Percentiles rank a stretch among this genome's conserved stretches.
Evolutionary conservation across 2,888 invertebrate genomes (phyloP).

Genomic region (Periphyllus acericola): DNA sequence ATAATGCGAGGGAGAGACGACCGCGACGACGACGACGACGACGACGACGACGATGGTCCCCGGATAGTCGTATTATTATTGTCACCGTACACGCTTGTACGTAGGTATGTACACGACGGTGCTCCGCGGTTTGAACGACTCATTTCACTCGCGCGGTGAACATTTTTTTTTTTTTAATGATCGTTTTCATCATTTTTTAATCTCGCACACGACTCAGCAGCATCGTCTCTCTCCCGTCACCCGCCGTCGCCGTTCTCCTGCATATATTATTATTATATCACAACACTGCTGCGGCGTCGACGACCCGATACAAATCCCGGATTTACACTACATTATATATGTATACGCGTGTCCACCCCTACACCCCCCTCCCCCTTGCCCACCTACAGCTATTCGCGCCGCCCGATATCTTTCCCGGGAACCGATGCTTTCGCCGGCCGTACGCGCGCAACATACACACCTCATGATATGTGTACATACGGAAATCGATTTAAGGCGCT

Average conservation of each 20-base stretch:
- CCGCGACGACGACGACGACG: background rate
- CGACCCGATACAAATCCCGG: conserved; percentile 25
- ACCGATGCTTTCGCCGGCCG: background rate
- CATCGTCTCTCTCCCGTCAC: no score
- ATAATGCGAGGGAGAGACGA: background rate
- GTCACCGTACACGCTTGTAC: background rate
- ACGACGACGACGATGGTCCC: background rate
- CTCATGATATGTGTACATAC: no score
- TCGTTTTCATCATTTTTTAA: conserved; percentile 38
- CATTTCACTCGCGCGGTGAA: background rate
- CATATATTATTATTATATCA: background rate
- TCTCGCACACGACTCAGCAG: background rate
- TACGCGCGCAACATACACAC: no score
- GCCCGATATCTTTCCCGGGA: background rate
- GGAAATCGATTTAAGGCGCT: no score
- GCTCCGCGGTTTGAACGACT: conserved; percentile 5
- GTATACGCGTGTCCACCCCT: no score
- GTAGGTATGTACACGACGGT: background rate
- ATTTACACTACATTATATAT: background rate
- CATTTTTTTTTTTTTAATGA: conserved; percentile 28
- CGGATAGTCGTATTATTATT: background rate
- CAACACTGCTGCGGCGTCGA: background rate
- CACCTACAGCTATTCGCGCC: no score
- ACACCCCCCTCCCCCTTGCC: no score
- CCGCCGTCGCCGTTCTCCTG: background rate